Evolutionary conservation across 2,797 vertebrate species (phyloP).

Genomic region (Sebastes minor): DNA sequence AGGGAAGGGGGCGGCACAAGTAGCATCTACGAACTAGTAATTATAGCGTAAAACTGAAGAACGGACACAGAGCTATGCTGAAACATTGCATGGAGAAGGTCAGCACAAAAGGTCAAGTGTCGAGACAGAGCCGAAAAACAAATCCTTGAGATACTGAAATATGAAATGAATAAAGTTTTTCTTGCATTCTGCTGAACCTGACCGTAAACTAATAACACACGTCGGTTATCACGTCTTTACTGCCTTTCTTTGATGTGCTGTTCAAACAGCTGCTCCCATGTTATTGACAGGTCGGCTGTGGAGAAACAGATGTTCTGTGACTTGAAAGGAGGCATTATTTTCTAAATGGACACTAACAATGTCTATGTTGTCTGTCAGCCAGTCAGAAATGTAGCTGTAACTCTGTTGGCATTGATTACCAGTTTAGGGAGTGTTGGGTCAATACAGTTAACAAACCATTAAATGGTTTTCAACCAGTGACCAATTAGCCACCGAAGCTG

Average conservation of each 20-base stretch:
- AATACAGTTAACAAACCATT: constrained; percentile 53
- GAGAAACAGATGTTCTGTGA: constrained; percentile 56
- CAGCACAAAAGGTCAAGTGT: constrained; percentile 4
- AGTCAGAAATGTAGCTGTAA: constrained; percentile 23
- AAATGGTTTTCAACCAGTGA: constrained; percentile 36
- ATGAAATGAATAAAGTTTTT: background rate
- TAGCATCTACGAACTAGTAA: constrained; percentile 18
- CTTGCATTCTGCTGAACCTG: background rate
- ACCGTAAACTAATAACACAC: background rate
- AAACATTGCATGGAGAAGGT: background rate
- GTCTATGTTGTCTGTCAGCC: constrained; percentile 22
- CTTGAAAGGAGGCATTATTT: constrained; percentile 14
- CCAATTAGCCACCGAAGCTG: constrained; percentile 31
- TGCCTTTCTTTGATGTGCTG: constrained; percentile 28
- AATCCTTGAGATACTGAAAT: background rate
- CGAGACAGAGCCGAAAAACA: background rate
- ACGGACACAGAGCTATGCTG: background rate
- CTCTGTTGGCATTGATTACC: constrained; percentile 31
- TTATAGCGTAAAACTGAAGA: constrained; percentile 21
- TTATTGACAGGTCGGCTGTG: constrained; percentile 4
- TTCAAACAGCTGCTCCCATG: background rate
- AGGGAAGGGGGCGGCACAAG: background rate
- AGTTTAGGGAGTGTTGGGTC: constrained; percentile 25
- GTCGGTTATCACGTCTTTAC: background rate
- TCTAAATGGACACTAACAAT: constrained; percentile 31